Base-by-base conservation (phyloP, 2,888 invertebrate genomes). In the Hermaeophaga mercurialis region DNA sequence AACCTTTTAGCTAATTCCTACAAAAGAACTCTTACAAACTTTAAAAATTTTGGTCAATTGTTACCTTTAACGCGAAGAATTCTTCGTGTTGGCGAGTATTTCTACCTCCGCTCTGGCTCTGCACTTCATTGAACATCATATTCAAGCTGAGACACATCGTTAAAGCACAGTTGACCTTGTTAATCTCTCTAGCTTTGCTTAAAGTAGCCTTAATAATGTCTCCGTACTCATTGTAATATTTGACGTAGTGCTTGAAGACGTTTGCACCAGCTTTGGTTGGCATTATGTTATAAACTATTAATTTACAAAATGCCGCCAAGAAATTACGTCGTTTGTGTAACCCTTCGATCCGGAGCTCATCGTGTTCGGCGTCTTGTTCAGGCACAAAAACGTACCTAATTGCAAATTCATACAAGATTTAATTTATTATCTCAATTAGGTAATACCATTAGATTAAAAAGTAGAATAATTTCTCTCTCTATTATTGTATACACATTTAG, bases 171-270 rank as follows among this genome's bases (percentile, higher is more conserved):
- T 90, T 91, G 33, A 95, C 89, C 80, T 96, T 97, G 81, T 96
- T 96, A 69, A 97, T 95, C 81, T 99, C 99, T 65, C 98, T 85
- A 8, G 96, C 94, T 80, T 98, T 98, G 68, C 93, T 92, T 68
- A 99, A 80, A 7, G 98, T 96, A 26, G 94, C 91, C 80, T 99
- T 99, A 66, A 99, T 90, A 47, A 98, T 97, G 79, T 98, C 98
- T 45, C 98, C 97, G 79, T 96, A 98, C 79, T 98, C 96, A 76
- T 96, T 95, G 80, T 96, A 96, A 77, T 94, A 96, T 88, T 94
- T 95, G 58, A 96, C 94, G 78, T 99, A 99, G 77, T 97, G 94
- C 76, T 96, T 95, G 79, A 99, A 96, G 55, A 99, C 90, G 75
- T 94, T 93, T 0, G 96, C 91, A 4, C 66, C 9, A 1, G 64